These are phyloP conservation scores for Pseudolycoriella hygida DNA, from an alignment of 2,888 invertebrate species.

Conservation along the genomic window DNA sequence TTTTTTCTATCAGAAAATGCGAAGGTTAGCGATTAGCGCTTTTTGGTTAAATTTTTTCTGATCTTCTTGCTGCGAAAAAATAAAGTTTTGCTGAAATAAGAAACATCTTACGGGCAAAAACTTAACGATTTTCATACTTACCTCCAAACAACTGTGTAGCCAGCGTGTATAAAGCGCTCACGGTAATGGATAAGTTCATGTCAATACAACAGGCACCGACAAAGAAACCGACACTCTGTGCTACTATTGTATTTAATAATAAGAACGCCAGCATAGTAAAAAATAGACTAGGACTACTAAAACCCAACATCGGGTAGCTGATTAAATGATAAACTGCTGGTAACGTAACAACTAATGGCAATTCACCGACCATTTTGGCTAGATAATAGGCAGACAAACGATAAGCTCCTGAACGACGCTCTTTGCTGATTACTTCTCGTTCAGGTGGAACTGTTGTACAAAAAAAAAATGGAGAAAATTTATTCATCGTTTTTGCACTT, in stretches of 20 bases:
- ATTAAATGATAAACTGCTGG: slow-evolving; percentile 60
- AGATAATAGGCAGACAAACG: slow-evolving; percentile 62
- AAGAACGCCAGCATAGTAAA: slow-evolving; percentile 48
- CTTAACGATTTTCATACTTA: too few relatives aligned
- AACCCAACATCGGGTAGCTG: slow-evolving; percentile 57
- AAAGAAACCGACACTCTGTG: slow-evolving; percentile 63
- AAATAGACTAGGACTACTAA: slow-evolving; percentile 40
- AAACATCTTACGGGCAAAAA: too few relatives aligned
- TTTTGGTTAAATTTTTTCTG: too few relatives aligned
- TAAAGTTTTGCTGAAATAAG: too few relatives aligned
- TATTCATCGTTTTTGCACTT: neutral
- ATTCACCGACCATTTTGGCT: slow-evolving; percentile 65
- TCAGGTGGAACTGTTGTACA: slow-evolving; percentile 51
- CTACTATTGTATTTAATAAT: slow-evolving; percentile 51
- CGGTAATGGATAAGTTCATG: slow-evolving; percentile 58
- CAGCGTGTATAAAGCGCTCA: slow-evolving; percentile 57
- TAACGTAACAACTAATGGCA: slow-evolving; percentile 53
- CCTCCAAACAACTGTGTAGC: slow-evolving; percentile 57
- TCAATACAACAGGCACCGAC: slow-evolving; percentile 62
- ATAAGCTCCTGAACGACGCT: slow-evolving; percentile 59
- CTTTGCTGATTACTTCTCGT: slow-evolving; percentile 62
- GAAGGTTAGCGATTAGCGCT: too few relatives aligned
- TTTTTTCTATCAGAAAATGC: too few relatives aligned
- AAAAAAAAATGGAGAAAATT: slow-evolving; percentile 6
- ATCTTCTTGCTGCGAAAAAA: too few relatives aligned